These are phyloP conservation scores for Nesogale talazaci DNA, from an alignment of 2,113 vertebrate species.

Conservation along the genomic window DNA sequence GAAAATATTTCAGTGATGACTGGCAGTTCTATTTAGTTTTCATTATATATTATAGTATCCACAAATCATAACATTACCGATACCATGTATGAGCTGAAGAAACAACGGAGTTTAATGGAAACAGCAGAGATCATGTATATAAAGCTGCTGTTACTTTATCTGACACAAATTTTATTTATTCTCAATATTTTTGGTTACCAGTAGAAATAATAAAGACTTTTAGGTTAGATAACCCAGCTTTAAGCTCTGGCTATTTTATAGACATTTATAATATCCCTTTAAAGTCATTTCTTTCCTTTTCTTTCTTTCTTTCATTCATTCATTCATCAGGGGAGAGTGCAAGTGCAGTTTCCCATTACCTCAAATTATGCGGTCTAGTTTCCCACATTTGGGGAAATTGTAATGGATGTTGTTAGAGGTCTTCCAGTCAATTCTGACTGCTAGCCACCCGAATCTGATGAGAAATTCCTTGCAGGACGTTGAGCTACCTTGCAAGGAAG, in stretches of 20 bases:
- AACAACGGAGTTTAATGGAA: not conserved
- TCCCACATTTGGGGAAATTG: not conserved
- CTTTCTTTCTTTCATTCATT: too few species aligned
- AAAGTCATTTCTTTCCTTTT: too few species aligned
- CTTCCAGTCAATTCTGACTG: too few species aligned
- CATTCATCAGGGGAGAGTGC: too few species aligned
- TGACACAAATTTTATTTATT: not conserved
- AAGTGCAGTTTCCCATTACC: too few species aligned
- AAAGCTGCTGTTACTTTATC: not conserved
- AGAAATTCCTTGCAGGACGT: too few species aligned
- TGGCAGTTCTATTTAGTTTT: constrained; percentile 4
- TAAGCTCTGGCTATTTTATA: not conserved
- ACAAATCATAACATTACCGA: not conserved
- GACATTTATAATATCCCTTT: too few species aligned
- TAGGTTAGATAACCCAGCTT: not conserved
- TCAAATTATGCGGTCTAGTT: too few species aligned
- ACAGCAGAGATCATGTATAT: not conserved
- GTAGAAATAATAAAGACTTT: not conserved
- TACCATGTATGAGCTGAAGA: not conserved
- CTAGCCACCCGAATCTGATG: too few species aligned
- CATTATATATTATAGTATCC: not conserved
- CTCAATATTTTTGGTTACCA: not conserved
- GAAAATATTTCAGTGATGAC: constrained; percentile 4
- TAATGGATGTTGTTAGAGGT: not conserved
- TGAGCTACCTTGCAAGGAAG: too few species aligned